Evolutionary conservation across 2,888 invertebrate genomes (phyloP).

Genomic region (Scaptomyza parva): DNA sequence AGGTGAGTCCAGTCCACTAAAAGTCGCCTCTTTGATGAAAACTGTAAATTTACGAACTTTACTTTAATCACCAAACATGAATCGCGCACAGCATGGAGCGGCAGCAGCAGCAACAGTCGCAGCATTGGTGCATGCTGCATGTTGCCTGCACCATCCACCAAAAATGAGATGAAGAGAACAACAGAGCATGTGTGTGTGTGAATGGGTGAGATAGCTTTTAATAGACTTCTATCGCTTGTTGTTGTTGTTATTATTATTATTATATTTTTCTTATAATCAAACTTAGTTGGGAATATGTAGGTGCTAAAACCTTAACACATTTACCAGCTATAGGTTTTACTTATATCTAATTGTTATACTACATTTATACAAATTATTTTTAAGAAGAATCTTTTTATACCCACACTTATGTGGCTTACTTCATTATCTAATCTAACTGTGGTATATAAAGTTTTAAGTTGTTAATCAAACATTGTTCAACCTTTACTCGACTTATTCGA

Average conservation of each 20-base stretch:
- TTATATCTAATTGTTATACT: too few species aligned
- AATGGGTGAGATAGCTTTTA: constrained; percentile 4
- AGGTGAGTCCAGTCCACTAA: constrained; percentile 82
- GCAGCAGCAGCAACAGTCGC: constrained; percentile 58
- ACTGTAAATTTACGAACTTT: constrained; percentile 84
- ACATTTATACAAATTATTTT: neutral
- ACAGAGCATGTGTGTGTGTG: neutral
- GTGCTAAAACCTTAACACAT: constrained; percentile 40
- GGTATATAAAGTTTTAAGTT: too few species aligned
- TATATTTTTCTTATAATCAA: constrained; percentile 44
- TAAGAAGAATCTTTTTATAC: too few species aligned
- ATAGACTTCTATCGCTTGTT: constrained; percentile 15
- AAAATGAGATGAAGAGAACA: neutral
- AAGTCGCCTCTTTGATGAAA: constrained; percentile 83
- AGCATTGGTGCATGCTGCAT: constrained; percentile 17
- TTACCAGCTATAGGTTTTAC: constrained; percentile 17
- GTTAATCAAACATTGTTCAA: too few species aligned
- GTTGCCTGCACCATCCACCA: constrained; percentile 7
- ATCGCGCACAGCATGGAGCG: constrained; percentile 81
- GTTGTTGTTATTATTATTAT: constrained; percentile 43
- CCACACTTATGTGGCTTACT: too few species aligned
- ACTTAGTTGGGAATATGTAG: constrained; percentile 25
- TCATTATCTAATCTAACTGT: too few species aligned
- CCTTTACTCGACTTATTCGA: neutral
- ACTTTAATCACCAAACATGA: constrained; percentile 83